Percentiles rank a stretch among this genome's conserved stretches.
Evolutionary conservation across 2,797 vertebrate species (phyloP).

Genomic region (Mionectes olivaceus): DNA sequence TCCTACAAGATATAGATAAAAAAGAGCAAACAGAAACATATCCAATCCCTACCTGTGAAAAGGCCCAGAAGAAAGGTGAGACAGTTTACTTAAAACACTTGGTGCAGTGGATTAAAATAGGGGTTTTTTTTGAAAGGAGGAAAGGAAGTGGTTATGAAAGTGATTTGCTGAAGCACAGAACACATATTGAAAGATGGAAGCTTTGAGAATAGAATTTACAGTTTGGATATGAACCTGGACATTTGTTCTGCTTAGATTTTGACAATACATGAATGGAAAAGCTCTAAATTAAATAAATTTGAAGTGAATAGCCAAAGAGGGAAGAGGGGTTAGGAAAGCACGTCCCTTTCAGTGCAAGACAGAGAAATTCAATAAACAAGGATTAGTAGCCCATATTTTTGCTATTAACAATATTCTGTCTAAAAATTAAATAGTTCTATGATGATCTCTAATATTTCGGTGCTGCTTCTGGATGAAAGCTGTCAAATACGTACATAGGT

Average conservation of each 20-base stretch:
- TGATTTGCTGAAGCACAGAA: neutral
- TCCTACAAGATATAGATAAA: neutral
- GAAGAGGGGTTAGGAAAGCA: neutral
- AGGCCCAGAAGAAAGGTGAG: neutral
- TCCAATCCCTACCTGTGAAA: neutral
- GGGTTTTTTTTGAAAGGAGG: neutral
- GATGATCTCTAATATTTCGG: neutral
- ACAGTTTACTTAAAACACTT: neutral
- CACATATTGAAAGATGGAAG: neutral
- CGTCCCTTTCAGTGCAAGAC: neutral
- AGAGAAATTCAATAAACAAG: slow-evolving; percentile 2
- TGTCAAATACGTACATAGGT: neutral
- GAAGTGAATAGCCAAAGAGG: neutral
- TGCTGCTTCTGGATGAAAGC: neutral
- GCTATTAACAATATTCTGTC: neutral
- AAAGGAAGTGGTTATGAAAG: neutral
- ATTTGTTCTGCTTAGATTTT: neutral
- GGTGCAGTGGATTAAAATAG: neutral
- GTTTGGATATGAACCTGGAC: neutral
- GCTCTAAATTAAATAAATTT: neutral
- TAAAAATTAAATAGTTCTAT: neutral
- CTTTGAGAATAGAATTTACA: neutral
- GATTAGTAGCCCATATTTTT: neutral
- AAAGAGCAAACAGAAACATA: neutral
- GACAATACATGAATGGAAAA: neutral